Evolutionary conservation across 2,888 invertebrate species (phyloP).

Genomic region (Amiota communis): DNA sequence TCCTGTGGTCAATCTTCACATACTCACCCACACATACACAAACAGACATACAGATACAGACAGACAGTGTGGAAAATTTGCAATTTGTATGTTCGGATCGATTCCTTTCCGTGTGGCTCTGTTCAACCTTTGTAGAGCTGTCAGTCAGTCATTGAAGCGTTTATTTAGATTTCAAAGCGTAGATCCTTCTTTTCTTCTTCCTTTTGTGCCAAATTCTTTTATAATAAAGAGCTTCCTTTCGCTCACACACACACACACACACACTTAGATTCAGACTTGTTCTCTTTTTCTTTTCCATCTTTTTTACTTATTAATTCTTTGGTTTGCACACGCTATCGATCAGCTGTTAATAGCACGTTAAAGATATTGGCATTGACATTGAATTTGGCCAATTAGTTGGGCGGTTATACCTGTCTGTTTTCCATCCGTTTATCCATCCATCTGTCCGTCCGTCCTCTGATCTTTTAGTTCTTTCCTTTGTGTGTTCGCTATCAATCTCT

Average conservation of each 20-base stretch:
- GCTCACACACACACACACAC: constrained; percentile 25
- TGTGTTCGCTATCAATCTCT: background rate
- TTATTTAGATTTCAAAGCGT: constrained; percentile 44
- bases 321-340: constrained; percentile 40
- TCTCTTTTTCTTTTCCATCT: background rate
- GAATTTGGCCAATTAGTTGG: constrained; percentile 54
- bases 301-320: constrained; percentile 34
- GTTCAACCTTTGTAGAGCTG: constrained; percentile 34
- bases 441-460: too few relatives aligned
- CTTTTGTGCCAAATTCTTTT: constrained; percentile 49
- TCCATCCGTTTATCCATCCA: too few relatives aligned
- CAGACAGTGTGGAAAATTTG: constrained; percentile 46
- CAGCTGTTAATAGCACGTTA: constrained; percentile 38
- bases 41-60: too few relatives aligned
- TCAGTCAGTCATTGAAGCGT: constrained; percentile 45
- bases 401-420: constrained; percentile 19
- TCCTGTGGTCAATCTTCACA: constrained; percentile 17
- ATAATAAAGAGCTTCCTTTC: constrained; percentile 39
- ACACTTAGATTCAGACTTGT: constrained; percentile 26
- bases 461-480: too few relatives aligned
- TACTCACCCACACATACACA: constrained; percentile 44
- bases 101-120: constrained; percentile 11
- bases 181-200: constrained; percentile 48
- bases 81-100: constrained; percentile 41
- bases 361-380: constrained; percentile 49